These are phyloP conservation scores for Varecia variegata DNA, from an alignment of 2,797 vertebrate genomes.

Conservation along the genomic window DNA sequence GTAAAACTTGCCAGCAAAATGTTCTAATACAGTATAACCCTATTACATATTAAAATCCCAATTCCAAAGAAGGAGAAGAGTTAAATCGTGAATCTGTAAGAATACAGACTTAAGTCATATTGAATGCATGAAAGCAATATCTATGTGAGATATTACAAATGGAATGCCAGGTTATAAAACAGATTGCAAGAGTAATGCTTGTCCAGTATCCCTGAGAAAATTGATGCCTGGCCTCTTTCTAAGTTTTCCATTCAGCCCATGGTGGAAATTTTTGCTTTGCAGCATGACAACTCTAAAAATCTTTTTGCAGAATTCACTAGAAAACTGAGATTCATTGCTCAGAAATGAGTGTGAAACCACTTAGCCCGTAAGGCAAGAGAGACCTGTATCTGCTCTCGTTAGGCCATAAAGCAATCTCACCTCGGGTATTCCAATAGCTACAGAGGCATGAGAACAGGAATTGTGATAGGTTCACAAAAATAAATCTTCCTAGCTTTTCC, in stretches of 20 bases:
- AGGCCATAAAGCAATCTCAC: slow-evolving; percentile 14
- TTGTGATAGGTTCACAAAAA: not conserved
- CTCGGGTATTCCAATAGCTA: not conserved
- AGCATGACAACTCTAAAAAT: slow-evolving; percentile 9
- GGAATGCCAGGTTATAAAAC: not conserved
- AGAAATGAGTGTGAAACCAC: slow-evolving; percentile 4
- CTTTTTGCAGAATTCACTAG: slow-evolving; percentile 20
- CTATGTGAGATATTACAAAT: not conserved
- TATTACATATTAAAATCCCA: not conserved
- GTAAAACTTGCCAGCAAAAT: not conserved
- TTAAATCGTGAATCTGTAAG: not conserved
- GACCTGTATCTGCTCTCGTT: not conserved
- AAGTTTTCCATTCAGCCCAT: not conserved
- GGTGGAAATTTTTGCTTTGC: not conserved
- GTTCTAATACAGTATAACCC: not conserved
- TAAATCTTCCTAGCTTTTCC: slow-evolving; percentile 43
- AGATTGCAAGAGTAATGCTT: not conserved
- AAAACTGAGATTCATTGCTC: slow-evolving; percentile 51
- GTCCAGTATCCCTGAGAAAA: not conserved
- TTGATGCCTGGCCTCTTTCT: slow-evolving; percentile 4
- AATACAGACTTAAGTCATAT: not conserved
- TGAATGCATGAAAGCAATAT: not conserved
- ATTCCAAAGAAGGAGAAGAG: not conserved
- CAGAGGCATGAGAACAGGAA: not conserved
- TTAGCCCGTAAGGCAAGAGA: not conserved